Conservation (phyloP, 2,113 vertebrate genomes). For the Zeus faber region DNA sequence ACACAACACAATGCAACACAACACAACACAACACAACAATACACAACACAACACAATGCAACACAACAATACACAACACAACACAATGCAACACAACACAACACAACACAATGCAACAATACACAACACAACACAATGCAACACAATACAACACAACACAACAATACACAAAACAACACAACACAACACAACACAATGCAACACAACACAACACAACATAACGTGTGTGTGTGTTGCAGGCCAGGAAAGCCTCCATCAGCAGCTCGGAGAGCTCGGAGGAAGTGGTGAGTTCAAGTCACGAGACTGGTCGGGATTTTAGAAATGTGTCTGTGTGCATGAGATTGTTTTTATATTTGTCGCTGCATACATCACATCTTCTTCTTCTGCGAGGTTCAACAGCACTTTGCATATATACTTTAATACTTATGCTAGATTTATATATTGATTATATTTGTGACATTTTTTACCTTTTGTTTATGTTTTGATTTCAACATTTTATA, state of each 20-base stretch:
- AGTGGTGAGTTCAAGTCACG: constrained; percentile 45
- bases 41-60: background rate
- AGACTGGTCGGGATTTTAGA: background rate
- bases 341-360: too few species aligned
- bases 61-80: background rate
- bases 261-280: constrained; percentile 77
- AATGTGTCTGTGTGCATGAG: too few species aligned
- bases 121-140: background rate
- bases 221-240: constrained; percentile 43
- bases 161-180: background rate
- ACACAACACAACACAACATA: background rate
- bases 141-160: background rate
- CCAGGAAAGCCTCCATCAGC: constrained; percentile 49
- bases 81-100: background rate
- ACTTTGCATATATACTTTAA: too few species aligned
- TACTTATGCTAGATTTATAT: too few species aligned
- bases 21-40: too few species aligned
- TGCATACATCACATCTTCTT: background rate
- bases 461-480: too few species aligned
- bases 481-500: too few species aligned
- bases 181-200: background rate
- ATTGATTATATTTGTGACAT: too few species aligned
- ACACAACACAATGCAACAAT: background rate
- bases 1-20: too few species aligned
- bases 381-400: background rate